phyloP scores from a whole-genome alignment of 2,888 invertebrate species.

The Allophyes oxyacanthae region DNA sequence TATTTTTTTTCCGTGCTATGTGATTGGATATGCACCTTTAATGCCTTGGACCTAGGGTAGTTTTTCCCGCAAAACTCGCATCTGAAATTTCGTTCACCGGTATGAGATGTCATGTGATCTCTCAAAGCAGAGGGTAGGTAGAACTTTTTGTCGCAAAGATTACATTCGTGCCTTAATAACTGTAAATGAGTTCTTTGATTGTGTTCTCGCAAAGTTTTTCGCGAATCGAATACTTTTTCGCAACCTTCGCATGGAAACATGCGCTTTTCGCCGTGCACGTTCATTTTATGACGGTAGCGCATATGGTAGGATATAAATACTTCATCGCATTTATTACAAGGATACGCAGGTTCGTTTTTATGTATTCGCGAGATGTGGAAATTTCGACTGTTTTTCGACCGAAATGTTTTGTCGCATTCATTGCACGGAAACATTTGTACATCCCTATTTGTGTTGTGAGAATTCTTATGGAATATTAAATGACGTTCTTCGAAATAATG shows the following conservation, averaged over 20 bases:
- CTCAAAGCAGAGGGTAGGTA: slow-evolving; percentile 70
- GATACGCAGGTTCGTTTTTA: slow-evolving; percentile 60
- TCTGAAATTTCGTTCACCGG: slow-evolving; percentile 82
- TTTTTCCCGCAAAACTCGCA: slow-evolving; percentile 86
- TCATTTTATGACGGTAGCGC: slow-evolving; percentile 65
- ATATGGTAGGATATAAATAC: slow-evolving; percentile 58
- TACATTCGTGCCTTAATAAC: slow-evolving; percentile 74
- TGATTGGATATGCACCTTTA: slow-evolving; percentile 83
- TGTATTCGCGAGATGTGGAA: slow-evolving; percentile 62
- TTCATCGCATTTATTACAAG: slow-evolving; percentile 65
- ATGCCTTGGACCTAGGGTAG: slow-evolving; percentile 81
- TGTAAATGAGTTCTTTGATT: slow-evolving; percentile 65
- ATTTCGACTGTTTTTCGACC: slow-evolving; percentile 59
- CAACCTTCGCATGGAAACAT: slow-evolving; percentile 68
- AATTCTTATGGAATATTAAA: slow-evolving; percentile 64
- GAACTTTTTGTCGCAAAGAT: slow-evolving; percentile 78
- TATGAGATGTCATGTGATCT: slow-evolving; percentile 86
- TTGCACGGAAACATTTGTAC: slow-evolving; percentile 69
- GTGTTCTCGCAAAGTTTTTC: slow-evolving; percentile 67
- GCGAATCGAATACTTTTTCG: slow-evolving; percentile 66
- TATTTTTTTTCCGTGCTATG: slow-evolving; percentile 84
- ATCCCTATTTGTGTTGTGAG: slow-evolving; percentile 17
- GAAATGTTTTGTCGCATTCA: slow-evolving; percentile 69
- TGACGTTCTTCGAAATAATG: slow-evolving; percentile 75
- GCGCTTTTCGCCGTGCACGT: slow-evolving; percentile 64